phyloP scores from a whole-genome alignment of 2,113 vertebrate species.

The Oryzias javanicus region DNA sequence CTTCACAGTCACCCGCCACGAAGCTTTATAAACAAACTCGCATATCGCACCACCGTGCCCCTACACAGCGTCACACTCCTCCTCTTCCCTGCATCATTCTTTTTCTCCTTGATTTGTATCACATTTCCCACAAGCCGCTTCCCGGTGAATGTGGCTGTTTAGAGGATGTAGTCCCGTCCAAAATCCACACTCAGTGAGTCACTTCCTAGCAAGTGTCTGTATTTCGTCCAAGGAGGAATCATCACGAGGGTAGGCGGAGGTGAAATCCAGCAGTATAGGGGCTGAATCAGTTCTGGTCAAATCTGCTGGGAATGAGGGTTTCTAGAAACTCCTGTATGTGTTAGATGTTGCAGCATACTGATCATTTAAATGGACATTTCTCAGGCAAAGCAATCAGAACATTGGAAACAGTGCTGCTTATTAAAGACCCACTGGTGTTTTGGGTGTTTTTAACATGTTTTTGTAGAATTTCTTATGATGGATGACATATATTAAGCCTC shows the following conservation, averaged over 20 bases:
- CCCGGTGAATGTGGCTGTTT: slow-evolving; percentile 22
- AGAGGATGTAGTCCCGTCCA: slow-evolving; percentile 29
- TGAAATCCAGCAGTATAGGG: slow-evolving; percentile 22
- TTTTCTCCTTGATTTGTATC: slow-evolving; percentile 36
- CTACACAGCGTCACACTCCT: slow-evolving; percentile 4
- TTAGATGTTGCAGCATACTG: background rate
- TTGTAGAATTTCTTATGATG: background rate
- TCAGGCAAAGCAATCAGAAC: slow-evolving; percentile 1
- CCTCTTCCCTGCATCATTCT: slow-evolving; percentile 15
- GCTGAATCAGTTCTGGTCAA: slow-evolving; percentile 18
- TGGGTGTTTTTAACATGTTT: background rate
- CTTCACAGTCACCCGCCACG: slow-evolving; percentile 70
- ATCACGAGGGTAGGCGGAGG: slow-evolving; percentile 24
- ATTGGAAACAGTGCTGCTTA: slow-evolving; percentile 11
- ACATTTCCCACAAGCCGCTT: slow-evolving; percentile 29
- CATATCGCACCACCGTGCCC: slow-evolving; percentile 25
- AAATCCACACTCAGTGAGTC: slow-evolving; percentile 48
- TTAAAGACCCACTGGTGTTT: slow-evolving; percentile 4
- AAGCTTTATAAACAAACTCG: slow-evolving; percentile 31
- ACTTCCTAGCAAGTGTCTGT: slow-evolving; percentile 36
- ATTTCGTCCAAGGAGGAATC: slow-evolving; percentile 27
- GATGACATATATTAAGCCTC: no score
- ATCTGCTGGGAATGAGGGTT: background rate
- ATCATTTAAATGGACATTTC: background rate
- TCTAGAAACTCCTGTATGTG: background rate